phyloP scores from a whole-genome alignment of 2,888 invertebrate species.

The Hirtodrosophila histrioides region DNA sequence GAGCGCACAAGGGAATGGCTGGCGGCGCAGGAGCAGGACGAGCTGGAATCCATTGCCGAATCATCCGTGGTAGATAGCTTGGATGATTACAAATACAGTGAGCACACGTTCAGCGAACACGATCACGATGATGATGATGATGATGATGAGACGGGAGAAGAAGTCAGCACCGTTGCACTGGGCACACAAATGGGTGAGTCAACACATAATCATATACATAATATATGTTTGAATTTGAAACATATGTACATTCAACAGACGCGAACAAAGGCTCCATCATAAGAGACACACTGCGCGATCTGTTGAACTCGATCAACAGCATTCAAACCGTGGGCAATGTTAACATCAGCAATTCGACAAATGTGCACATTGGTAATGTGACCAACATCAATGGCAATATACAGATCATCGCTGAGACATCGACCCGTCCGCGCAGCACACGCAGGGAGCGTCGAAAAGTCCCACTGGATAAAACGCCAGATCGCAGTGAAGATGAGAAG shows the following conservation, averaged over 20 bases:
- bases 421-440: conserved; percentile 23
- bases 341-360: conserved; percentile 84
- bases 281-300: conserved; percentile 73
- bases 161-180: conserved; percentile 57
- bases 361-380: conserved; percentile 85
- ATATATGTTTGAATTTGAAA: neutral
- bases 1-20: conserved; percentile 67
- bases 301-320: conserved; percentile 78
- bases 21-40: conserved; percentile 49
- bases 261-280: conserved; percentile 53
- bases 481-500: neutral
- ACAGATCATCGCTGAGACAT: conserved; percentile 76
- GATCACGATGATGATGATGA: conserved; percentile 35
- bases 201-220: neutral
- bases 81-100: conserved; percentile 63
- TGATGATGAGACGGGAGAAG: conserved; percentile 46
- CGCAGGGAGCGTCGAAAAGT: conserved; percentile 30
- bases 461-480: conserved; percentile 18
- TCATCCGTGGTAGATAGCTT: conserved; percentile 76
- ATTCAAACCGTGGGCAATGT: conserved; percentile 83
- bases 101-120: conserved; percentile 44
- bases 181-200: conserved; percentile 62
- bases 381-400: conserved; percentile 85
- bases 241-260: conserved; percentile 24
- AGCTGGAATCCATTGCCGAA: conserved; percentile 69